Evolutionary conservation across 2,797 vertebrate species (phyloP), one percentile per base, ranked within the genome.

Genomic region (Lemur catta): DNA sequence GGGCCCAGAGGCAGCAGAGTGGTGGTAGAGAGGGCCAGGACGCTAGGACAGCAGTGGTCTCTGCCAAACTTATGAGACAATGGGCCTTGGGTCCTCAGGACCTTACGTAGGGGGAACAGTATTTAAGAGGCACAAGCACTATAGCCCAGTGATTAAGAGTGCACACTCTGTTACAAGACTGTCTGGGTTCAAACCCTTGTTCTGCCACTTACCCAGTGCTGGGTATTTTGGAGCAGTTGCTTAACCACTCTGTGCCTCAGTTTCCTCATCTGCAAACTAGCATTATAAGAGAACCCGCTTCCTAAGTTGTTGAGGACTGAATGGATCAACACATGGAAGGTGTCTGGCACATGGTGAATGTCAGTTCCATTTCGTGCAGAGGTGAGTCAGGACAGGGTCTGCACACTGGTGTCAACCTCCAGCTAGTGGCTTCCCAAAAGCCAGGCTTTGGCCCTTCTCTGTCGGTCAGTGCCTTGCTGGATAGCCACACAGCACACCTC

Each of bases 31-130:
- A 69, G 28, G 43, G 59, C 69, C 59, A 52, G 67, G 46, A 38
- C 26, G 9, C 14, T 22, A 75, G 35, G 71, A 22, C 28, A 82
- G 18, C 9, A 26, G 10, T 20, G 22, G 18, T 41, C 43, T 76
- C 52, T 38, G 43, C 52, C 43, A 67, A 26, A 33, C n/a, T 35
- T 71, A 11, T 35, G 33, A 63, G 55, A 14, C 43, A 43, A 52
- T 0, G 6, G 59, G 7, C 22, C 65, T 14, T 22, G 63, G 6
- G 46, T 85, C 86, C 48, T 72, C 12, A 26, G 30, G 71, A 63
- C 63, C 26, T 74, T 33, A 4, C 0, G 0, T 0, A 14, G 10
- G 48, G 11, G 28, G 4, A 5, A 43, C 13, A 41, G 24, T 18
- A 30, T 4, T 28, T 41, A 33, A 67, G 50, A 75, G 41, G 74